A percentile compares a stretch with the other conserved stretches of the same genome.
These are phyloP conservation scores for Polyploca ridens DNA, from an alignment of 2,888 invertebrate species.

Conservation along the genomic window DNA sequence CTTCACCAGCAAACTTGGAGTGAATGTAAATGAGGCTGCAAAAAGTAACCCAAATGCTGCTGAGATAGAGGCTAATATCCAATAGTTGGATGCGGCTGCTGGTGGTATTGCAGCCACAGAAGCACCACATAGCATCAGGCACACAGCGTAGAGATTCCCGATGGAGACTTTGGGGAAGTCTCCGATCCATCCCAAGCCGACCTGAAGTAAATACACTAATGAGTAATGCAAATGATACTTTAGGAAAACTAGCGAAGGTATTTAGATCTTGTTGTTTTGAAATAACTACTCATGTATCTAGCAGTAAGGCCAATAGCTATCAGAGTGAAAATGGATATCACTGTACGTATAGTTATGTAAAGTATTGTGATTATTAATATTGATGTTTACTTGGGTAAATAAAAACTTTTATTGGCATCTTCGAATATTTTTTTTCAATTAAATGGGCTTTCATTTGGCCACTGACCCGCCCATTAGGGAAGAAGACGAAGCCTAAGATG, in stretches of 20 bases:
- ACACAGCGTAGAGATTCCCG: conserved; percentile 91
- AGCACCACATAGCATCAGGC: conserved; percentile 88
- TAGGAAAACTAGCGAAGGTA: too few species aligned
- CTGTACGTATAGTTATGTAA: too few species aligned
- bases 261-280: neutral
- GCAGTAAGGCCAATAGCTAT: too few species aligned
- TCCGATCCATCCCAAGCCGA: conserved; percentile 94
- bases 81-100: conserved; percentile 72
- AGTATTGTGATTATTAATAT: too few species aligned
- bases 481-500: too few species aligned
- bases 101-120: conserved; percentile 86
- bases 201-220: conserved; percentile 68
- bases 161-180: conserved; percentile 94
- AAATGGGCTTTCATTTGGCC: too few species aligned
- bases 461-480: too few species aligned
- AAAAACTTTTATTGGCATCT: too few species aligned
- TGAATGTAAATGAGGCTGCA: conserved; percentile 96
- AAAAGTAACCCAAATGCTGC: conserved; percentile 94
- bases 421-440: too few species aligned
- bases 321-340: too few species aligned
- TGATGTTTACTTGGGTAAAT: too few species aligned
- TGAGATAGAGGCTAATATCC: conserved; percentile 76
- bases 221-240: neutral
- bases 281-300: neutral
- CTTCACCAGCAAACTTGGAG: conserved; percentile 94